Evolutionary conservation across 2,888 invertebrate genomes (phyloP).

Genomic region (Sylvicola cinctus): DNA sequence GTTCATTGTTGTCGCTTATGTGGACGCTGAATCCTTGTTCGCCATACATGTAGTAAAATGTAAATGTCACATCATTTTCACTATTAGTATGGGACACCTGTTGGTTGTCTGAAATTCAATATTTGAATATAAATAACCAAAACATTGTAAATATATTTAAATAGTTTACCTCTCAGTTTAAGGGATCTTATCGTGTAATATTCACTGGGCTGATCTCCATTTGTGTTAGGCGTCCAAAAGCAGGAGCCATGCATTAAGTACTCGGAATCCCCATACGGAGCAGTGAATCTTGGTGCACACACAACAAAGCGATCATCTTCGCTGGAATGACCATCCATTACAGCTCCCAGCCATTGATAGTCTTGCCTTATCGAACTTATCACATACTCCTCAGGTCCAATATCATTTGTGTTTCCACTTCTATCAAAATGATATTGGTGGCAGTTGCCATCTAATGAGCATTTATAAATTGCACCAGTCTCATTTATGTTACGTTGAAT

Average conservation of each 20-base stretch:
- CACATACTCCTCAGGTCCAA: constrained; percentile 8
- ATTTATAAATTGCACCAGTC: constrained; percentile 33
- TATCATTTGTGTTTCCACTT: not conserved
- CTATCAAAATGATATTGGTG: too few relatives aligned
- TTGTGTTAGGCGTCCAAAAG: constrained; percentile 21
- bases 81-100: not conserved
- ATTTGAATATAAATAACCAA: too few relatives aligned
- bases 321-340: constrained; percentile 26
- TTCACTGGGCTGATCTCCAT: not conserved
- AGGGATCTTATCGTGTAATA: not conserved
- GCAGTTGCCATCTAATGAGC: constrained; percentile 15
- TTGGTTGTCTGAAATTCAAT: too few relatives aligned
- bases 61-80: constrained; percentile 7
- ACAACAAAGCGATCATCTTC: constrained; percentile 24
- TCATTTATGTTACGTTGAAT: constrained; percentile 22
- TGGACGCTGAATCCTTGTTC: constrained; percentile 24
- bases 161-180: too few relatives aligned
- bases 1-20: constrained; percentile 20
- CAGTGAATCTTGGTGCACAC: constrained; percentile 22
- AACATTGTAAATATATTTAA: too few relatives aligned
- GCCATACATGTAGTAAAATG: constrained; percentile 17
- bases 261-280: constrained; percentile 10
- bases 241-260: constrained; percentile 25
- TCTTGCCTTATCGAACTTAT: constrained; percentile 20
- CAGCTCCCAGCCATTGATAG: constrained; percentile 28